Percentiles rank a stretch among this genome's conserved stretches.
Evolutionary conservation across 2,888 invertebrate genomes (phyloP).

Genomic region (Koerneria pararmatus): DNA sequence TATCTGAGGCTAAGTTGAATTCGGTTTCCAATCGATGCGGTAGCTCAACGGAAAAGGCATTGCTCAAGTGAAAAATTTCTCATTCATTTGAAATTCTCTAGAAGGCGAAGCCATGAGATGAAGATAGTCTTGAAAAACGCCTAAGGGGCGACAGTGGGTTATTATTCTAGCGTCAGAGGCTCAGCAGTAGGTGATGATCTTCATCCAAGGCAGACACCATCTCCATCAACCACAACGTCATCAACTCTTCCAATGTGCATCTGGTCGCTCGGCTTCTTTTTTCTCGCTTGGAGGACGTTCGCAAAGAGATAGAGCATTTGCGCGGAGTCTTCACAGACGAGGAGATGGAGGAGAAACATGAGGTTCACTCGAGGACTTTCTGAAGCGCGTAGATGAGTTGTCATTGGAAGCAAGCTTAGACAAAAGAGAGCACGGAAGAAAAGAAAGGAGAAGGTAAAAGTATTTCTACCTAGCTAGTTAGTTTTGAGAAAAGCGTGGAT

Average conservation of each 20-base stretch:
- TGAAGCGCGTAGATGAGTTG: neutral
- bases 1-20: too few species aligned
- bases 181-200: neutral
- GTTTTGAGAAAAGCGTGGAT: neutral
- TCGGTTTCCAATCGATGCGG: too few species aligned
- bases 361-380: slow-evolving; percentile 16
- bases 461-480: neutral
- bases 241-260: slow-evolving; percentile 78
- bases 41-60: too few species aligned
- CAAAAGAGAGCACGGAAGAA: too few species aligned
- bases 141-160: neutral
- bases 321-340: slow-evolving; percentile 27
- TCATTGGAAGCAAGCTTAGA: too few species aligned
- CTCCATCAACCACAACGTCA: slow-evolving; percentile 96
- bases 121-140: too few species aligned
- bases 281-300: slow-evolving; percentile 33
- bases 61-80: too few species aligned
- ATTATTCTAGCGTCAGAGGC: neutral
- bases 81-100: too few species aligned
- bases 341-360: slow-evolving; percentile 35
- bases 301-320: slow-evolving; percentile 38
- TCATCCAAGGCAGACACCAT: slow-evolving; percentile 75
- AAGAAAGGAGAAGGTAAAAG: neutral
- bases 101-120: too few species aligned
- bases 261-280: slow-evolving; percentile 33